Evolutionary conservation across 2,888 invertebrate species (phyloP), one percentile per base, ranked within the genome.

Genomic region (Chesias legatella): DNA sequence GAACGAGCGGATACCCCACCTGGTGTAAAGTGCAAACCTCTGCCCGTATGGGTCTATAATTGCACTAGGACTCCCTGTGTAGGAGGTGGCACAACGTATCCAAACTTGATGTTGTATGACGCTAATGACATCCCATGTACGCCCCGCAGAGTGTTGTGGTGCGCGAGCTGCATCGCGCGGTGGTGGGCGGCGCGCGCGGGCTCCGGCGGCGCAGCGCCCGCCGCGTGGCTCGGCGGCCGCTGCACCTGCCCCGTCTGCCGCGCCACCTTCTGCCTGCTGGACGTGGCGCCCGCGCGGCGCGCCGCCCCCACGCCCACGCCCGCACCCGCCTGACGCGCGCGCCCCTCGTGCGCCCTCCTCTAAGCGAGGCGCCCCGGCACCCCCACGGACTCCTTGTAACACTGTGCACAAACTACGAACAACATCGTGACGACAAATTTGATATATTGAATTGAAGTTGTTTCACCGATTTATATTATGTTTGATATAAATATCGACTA

Each of bases 241-340:
- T 94, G 95, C 72, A 92, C 95, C 0, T 97, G 97, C 77, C 97
- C 97, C 5, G 93, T 96, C 63, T 97, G 97, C 68, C 90, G 97
- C 56, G 92, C 95, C 21, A 88, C 84, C 33, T 97, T 97, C 89
- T 97, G 97, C 72, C 79, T 97, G 56, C 89, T 95, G 10, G 97
- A 97, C 86, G 94, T 97, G 10, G 92, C 92, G 59, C 90, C 84
- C 10, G 88, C 67, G 26, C 46, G 58, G 7, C 37, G 4, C 32
- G 13, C 44, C 32, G 20, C 44, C 1, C 20, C 24, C 37, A 41
- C 44, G 41, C 39, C 54, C 54, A 5, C 25, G 41, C 8, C 23
- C 28, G 25, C 22, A 0, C 11, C 22, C 10, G 31, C 4, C 11
- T 17, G 13, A 17, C 13, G 13, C n/a, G n/a, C n/a, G n/a, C 24